A percentile compares a stretch with the other conserved stretches of the same genome.
Evolutionary conservation across 2,797 vertebrate genomes (phyloP).

Genomic region (Melanotaenia trifasciata): DNA sequence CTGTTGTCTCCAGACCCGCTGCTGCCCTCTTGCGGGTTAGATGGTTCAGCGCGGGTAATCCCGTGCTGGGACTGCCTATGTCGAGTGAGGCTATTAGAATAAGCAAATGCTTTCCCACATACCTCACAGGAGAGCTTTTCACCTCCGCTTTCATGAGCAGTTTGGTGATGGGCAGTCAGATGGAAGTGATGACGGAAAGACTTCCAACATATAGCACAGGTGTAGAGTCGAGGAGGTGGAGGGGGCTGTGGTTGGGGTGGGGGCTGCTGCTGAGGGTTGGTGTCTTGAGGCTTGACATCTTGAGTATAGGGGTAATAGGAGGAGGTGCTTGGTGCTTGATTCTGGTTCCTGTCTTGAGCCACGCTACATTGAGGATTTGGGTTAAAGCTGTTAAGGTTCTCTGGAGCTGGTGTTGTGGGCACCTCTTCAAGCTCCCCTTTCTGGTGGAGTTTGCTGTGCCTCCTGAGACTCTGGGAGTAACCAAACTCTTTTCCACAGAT

Average conservation of each 20-base stretch:
- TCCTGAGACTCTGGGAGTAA: slow-evolving; percentile 94
- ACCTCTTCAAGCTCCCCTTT: slow-evolving; percentile 87
- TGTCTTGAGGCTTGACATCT: slow-evolving; percentile 82
- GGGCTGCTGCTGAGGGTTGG: slow-evolving; percentile 77
- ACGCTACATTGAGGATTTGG: slow-evolving; percentile 85
- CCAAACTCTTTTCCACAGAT: slow-evolving; percentile 95
- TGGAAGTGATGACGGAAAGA: slow-evolving; percentile 94
- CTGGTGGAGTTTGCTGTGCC: slow-evolving; percentile 93
- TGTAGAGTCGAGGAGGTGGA: slow-evolving; percentile 86
- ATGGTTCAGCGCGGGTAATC: slow-evolving; percentile 78
- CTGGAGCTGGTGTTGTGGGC: slow-evolving; percentile 82
- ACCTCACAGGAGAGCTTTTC: slow-evolving; percentile 91
- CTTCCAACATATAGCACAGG: slow-evolving; percentile 93
- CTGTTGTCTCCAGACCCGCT: slow-evolving; percentile 75
- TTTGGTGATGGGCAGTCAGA: slow-evolving; percentile 91
- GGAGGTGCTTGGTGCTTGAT: slow-evolving; percentile 84
- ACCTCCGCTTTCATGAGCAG: slow-evolving; percentile 89
- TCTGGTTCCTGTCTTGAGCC: slow-evolving; percentile 82
- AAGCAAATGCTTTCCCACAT: slow-evolving; percentile 92
- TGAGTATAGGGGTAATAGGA: slow-evolving; percentile 85
- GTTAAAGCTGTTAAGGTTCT: slow-evolving; percentile 84
- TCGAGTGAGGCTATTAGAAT: slow-evolving; percentile 92
- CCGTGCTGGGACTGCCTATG: slow-evolving; percentile 91
- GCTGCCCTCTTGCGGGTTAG: slow-evolving; percentile 80
- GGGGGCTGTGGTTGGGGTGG: slow-evolving; percentile 68